Evolutionary conservation across 2,113 vertebrate genomes (phyloP).

Genomic region (Indicator maculatus): DNA sequence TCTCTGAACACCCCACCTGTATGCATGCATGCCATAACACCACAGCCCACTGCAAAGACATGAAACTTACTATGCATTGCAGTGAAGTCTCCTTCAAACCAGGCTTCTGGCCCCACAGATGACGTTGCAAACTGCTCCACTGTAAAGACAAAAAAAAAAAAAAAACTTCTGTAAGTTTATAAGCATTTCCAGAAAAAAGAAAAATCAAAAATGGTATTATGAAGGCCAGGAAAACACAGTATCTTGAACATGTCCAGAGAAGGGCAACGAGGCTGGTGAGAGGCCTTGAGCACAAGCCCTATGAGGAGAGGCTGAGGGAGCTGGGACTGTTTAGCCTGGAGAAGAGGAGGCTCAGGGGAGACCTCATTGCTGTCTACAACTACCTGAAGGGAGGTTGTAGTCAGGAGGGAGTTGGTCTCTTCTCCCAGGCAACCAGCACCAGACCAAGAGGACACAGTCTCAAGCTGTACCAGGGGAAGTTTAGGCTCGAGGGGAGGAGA

Average conservation of each 20-base stretch:
- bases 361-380: too few species aligned
- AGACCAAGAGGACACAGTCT: too few species aligned
- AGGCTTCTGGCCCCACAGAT: background rate
- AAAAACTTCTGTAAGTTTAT: background rate
- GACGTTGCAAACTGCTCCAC: background rate
- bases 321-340: too few species aligned
- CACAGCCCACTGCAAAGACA: background rate
- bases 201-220: background rate
- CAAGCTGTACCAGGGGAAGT: too few species aligned
- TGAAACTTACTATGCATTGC: background rate
- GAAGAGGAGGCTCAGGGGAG: too few species aligned
- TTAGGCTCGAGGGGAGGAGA: too few species aligned
- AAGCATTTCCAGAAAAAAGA: background rate
- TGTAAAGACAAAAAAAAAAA: background rate
- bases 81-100: background rate
- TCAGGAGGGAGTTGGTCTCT: too few species aligned
- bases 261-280: too few species aligned
- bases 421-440: too few species aligned
- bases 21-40: accelerated
- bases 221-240: background rate
- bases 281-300: too few species aligned
- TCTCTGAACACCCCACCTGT: background rate
- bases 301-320: too few species aligned
- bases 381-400: too few species aligned
- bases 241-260: background rate